Percentiles rank a stretch among this genome's conserved stretches.
Evolutionary conservation across 1,140 invertebrate species (phyloP).

Genomic region (Scaptodrosophila lebanonensis): DNA sequence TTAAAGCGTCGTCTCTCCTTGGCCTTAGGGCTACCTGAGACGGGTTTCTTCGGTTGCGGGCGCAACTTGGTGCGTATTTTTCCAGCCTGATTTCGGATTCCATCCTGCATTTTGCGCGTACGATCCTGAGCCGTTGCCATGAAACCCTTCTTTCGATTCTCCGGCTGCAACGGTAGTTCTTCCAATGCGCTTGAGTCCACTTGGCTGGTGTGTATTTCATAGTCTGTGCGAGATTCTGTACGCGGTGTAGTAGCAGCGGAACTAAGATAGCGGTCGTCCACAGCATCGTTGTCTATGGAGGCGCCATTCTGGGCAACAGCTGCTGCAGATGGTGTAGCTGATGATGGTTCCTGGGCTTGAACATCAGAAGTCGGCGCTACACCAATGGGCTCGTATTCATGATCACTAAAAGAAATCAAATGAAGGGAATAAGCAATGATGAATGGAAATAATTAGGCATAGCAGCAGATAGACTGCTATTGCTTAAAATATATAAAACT

Average conservation of each 20-base stretch:
- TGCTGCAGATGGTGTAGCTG: slow-evolving; percentile 35
- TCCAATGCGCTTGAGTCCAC: slow-evolving; percentile 82
- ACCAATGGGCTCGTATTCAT: slow-evolving; percentile 91
- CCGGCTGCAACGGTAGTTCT: slow-evolving; percentile 81
- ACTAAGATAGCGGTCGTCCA: slow-evolving; percentile 47
- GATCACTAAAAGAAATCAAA: slow-evolving; percentile 87
- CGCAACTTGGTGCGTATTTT: slow-evolving; percentile 81
- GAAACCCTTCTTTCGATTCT: slow-evolving; percentile 79
- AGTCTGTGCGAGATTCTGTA: slow-evolving; percentile 81
- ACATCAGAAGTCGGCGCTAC: slow-evolving; percentile 72
- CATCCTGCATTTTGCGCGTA: slow-evolving; percentile 79
- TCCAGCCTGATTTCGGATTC: slow-evolving; percentile 80
- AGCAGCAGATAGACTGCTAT: neutral
- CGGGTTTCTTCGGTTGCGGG: slow-evolving; percentile 72
- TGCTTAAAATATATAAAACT: too few relatives aligned
- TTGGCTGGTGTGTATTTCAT: slow-evolving; percentile 83
- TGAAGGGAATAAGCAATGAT: too few relatives aligned
- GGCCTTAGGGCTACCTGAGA: slow-evolving; percentile 75
- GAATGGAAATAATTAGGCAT: neutral
- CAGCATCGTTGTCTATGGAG: slow-evolving; percentile 55
- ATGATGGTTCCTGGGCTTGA: slow-evolving; percentile 34
- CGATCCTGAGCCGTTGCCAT: slow-evolving; percentile 79
- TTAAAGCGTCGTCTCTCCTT: slow-evolving; percentile 72
- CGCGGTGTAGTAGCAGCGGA: slow-evolving; percentile 77
- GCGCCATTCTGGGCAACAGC: too few relatives aligned